Percentiles rank a stretch among this genome's conserved stretches.
Conservation (phyloP, 2,797 vertebrate genomes). For the Avahi laniger region DNA sequence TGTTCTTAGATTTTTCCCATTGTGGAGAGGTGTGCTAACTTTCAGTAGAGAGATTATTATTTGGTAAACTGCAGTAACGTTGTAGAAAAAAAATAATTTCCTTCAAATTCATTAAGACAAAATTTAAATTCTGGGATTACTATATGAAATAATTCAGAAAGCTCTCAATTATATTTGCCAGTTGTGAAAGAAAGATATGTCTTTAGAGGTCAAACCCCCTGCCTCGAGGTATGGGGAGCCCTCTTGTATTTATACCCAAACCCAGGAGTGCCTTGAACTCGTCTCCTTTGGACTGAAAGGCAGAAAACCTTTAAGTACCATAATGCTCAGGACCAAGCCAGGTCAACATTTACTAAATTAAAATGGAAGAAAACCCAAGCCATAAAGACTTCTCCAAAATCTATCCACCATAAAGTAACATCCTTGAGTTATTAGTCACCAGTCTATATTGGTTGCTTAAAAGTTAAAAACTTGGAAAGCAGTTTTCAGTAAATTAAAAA, state of each 20-base stretch:
- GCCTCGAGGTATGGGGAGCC: not conserved
- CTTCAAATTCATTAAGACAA: not conserved
- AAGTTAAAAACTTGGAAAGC: constrained; percentile 11
- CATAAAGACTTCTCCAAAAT: not conserved
- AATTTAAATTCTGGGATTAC: constrained; percentile 25
- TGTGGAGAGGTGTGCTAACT: not conserved
- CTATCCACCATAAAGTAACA: not conserved
- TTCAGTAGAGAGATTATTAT: not conserved
- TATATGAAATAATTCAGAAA: constrained; percentile 38
- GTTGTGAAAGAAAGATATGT: constrained; percentile 1
- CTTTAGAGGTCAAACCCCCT: not conserved
- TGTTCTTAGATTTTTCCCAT: not conserved
- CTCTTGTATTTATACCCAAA: not conserved
- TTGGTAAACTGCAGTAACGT: not conserved
- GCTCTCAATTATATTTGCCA: not conserved
- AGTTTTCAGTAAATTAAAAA: constrained; percentile 42
- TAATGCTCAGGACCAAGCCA: not conserved
- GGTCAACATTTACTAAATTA: not conserved
- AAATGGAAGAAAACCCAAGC: not conserved
- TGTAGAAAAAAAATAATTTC: not conserved
- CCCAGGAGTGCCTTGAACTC: not conserved
- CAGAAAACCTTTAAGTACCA: not conserved
- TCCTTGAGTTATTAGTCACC: not conserved
- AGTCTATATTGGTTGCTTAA: not conserved
- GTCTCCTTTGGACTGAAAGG: not conserved